Evolutionary conservation across 30 jellyfish, hydroid and myxozoan genomes (phyloP), one percentile per base, ranked within the genome.

Genomic region (Hydra vulgaris): DNA sequence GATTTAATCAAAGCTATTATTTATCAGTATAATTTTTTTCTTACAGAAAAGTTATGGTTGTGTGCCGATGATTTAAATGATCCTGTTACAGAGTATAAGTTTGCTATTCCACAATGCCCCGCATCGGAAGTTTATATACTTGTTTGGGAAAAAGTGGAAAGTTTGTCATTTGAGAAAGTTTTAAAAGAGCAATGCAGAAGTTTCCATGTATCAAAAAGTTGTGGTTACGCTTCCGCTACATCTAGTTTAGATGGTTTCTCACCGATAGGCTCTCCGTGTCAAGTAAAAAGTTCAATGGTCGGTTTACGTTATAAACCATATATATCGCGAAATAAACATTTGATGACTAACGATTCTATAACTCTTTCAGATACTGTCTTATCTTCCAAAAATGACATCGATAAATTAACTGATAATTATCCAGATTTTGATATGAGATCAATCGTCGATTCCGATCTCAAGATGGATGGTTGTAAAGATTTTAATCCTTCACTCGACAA

Each of bases 11-110:
- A 40, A 3, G 61, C 12, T 40, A 40, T 12, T 12, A 40, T 40
- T 40, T 40, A 3, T 40, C 61, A 40, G 12, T 3, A 40, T 40
- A 18, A 7, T 70, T 70, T 8, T 17, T 78, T 26, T 27, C 23
- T 52, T 66, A 52, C 54, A 78, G 85, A 78, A 52, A 78, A 78
- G 69, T 53, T 78, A 78, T 78, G 85, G 85, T 40, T 78, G 23
- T 23, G 26, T 15, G 85, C 85, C 8, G 85, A 78, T 54, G 85
- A 78, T 54, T 23, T 78, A 23, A 78, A 27, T 16, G 77, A 78
- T 40, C 85, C 79, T 15, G 85, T 78, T 24, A 76, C 69, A 1
- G 21, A 66, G 19, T 78, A 56, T 78, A 54, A 78, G 53, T 61
- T 53, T 61, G 23, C 21, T 53, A 66, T 40, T 8, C 85, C 85